These are phyloP conservation scores for Fringilla coelebs DNA, from an alignment of 2,797 vertebrate genomes.

Conservation along the genomic window DNA sequence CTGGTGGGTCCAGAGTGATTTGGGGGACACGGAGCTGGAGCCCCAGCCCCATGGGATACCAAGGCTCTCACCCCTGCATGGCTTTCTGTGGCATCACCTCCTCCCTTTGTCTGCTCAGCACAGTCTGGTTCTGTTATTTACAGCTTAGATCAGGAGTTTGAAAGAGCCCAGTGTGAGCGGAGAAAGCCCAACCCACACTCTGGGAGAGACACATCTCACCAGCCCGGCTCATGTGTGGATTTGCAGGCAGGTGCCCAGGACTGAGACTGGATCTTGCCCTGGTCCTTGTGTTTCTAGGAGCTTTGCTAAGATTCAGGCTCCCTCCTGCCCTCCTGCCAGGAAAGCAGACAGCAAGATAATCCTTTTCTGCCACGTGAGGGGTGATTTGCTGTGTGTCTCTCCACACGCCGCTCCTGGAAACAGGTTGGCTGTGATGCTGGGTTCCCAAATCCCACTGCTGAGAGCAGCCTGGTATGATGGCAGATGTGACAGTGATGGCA, in stretches of 20 bases:
- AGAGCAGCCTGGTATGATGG: neutral
- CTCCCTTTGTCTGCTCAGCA: neutral
- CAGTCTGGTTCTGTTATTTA: neutral
- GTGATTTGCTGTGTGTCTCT: neutral
- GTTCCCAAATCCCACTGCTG: neutral
- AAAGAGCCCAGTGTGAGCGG: neutral
- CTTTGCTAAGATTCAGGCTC: neutral
- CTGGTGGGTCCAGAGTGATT: neutral
- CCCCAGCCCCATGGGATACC: too few species aligned
- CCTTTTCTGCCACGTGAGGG: neutral
- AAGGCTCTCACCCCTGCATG: neutral
- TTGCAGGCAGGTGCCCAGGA: neutral
- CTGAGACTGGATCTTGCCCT: neutral
- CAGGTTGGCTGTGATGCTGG: fast-evolving
- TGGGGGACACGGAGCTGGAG: neutral
- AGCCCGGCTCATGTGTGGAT: neutral
- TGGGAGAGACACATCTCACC: neutral
- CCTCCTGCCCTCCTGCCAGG: neutral
- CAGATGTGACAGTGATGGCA: neutral
- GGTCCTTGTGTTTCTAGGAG: neutral
- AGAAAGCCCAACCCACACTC: neutral
- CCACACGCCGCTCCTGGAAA: neutral
- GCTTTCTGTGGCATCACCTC: neutral
- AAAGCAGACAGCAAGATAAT: neutral
- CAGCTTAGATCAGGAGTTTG: neutral